Conservation (phyloP, 2,888 invertebrate genomes). For the Lissonota sp. region DNA sequence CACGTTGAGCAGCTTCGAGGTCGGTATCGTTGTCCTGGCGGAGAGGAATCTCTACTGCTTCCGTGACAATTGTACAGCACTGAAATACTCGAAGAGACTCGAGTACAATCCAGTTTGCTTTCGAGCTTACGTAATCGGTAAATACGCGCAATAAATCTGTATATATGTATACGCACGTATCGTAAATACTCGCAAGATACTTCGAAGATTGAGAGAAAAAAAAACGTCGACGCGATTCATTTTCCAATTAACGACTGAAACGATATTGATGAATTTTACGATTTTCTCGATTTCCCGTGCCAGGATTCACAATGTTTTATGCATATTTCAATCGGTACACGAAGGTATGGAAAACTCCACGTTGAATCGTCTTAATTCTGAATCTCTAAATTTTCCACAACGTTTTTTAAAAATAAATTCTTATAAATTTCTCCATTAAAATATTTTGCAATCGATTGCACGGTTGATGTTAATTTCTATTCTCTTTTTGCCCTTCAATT, state of each 20-base stretch:
- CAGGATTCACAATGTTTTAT: too few relatives aligned
- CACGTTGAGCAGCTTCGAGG: conserved; percentile 87
- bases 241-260: neutral
- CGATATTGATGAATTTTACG: too few relatives aligned
- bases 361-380: too few relatives aligned
- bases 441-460: too few relatives aligned
- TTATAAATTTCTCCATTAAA: too few relatives aligned
- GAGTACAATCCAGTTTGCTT: conserved; percentile 93
- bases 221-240: neutral
- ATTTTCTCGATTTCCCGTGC: too few relatives aligned
- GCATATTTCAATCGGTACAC: too few relatives aligned
- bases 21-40: conserved; percentile 92
- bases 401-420: too few relatives aligned
- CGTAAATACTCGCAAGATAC: neutral
- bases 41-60: conserved; percentile 93
- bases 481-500: too few relatives aligned
- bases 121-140: conserved; percentile 88
- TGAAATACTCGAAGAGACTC: conserved; percentile 93
- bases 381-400: too few relatives aligned
- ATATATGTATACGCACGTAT: neutral
- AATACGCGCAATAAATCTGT: conserved; percentile 36
- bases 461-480: too few relatives aligned
- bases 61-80: conserved; percentile 89
- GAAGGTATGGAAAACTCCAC: too few relatives aligned
- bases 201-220: neutral